A percentile compares a stretch with the other conserved stretches of the same genome.
phyloP scores from a whole-genome alignment of 2,888 invertebrate genomes.

The Diplazon laetatorius region DNA sequence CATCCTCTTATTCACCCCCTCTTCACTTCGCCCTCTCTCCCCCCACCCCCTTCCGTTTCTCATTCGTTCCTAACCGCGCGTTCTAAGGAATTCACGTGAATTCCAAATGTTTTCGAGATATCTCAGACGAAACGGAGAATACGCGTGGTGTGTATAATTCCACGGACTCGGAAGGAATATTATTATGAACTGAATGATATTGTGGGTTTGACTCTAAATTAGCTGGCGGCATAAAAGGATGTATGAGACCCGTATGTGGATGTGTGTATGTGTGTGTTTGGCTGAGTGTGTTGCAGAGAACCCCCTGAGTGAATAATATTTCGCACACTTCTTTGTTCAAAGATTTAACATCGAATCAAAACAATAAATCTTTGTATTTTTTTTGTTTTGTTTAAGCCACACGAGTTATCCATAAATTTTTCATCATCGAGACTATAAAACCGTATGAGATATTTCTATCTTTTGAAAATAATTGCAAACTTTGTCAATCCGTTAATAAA shows the following conservation, averaged over 20 bases:
- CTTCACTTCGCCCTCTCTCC: slow-evolving; percentile 24
- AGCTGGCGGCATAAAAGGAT: slow-evolving; percentile 19
- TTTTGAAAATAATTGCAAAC: too few relatives aligned
- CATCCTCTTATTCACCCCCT: slow-evolving; percentile 26
- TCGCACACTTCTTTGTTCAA: background rate
- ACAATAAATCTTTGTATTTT: slow-evolving; percentile 5
- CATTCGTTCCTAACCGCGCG: slow-evolving; percentile 25
- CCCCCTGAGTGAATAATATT: too few relatives aligned
- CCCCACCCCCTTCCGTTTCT: slow-evolving; percentile 5
- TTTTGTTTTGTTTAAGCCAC: background rate
- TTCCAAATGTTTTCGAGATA: slow-evolving; percentile 51
- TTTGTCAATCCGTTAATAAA: too few relatives aligned
- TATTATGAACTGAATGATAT: slow-evolving; percentile 36
- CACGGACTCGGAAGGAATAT: slow-evolving; percentile 38
- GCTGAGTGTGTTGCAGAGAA: too few relatives aligned
- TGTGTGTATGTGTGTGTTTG: background rate
- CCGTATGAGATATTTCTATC: background rate
- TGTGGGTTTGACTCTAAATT: slow-evolving; percentile 39
- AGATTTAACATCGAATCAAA: background rate
- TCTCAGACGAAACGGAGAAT: slow-evolving; percentile 2
- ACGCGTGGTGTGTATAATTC: slow-evolving; percentile 46
- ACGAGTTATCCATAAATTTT: too few relatives aligned
- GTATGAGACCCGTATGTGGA: background rate
- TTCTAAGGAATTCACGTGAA: slow-evolving; percentile 55
- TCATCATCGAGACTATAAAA: background rate